phyloP scores from a whole-genome alignment of 2,888 invertebrate species.

The Ophion ellenae region DNA sequence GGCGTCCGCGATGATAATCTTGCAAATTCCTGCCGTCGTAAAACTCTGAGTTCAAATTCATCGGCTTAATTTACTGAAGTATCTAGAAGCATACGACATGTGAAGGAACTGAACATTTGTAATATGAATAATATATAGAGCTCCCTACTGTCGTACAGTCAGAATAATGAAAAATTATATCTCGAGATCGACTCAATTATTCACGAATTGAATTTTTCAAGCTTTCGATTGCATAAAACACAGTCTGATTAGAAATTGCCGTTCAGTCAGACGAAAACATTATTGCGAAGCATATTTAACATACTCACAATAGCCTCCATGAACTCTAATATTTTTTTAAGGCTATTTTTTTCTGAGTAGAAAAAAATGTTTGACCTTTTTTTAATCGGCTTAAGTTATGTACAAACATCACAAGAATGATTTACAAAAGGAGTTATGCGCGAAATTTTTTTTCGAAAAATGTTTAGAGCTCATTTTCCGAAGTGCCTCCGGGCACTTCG shows the following conservation, averaged over 20 bases:
- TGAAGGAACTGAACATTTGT: neutral
- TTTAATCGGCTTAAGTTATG: too few relatives aligned
- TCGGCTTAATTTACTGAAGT: constrained; percentile 5
- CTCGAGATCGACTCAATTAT: neutral
- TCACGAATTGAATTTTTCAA: neutral
- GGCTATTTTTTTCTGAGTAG: too few relatives aligned
- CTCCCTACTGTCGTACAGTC: too few relatives aligned
- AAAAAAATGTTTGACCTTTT: too few relatives aligned
- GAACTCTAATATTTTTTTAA: too few relatives aligned
- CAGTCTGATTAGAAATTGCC: neutral
- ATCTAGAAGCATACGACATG: constrained; percentile 4
- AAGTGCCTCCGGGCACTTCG: too few relatives aligned
- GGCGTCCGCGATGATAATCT: constrained; percentile 48
- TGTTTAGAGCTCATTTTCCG: too few relatives aligned
- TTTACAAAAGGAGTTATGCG: too few relatives aligned
- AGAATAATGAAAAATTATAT: neutral
- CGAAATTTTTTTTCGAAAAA: too few relatives aligned
- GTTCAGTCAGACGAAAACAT: neutral
- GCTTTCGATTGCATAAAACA: neutral
- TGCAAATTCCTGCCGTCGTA: constrained; percentile 19
- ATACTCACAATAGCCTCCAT: neutral
- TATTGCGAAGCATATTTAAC: neutral
- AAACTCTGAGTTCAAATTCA: constrained; percentile 29
- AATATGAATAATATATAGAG: neutral
- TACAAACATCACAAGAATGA: too few relatives aligned